These are phyloP conservation scores for Odontophorus gujanensis DNA, from an alignment of 2,113 vertebrate genomes.

Conservation along the genomic window DNA sequence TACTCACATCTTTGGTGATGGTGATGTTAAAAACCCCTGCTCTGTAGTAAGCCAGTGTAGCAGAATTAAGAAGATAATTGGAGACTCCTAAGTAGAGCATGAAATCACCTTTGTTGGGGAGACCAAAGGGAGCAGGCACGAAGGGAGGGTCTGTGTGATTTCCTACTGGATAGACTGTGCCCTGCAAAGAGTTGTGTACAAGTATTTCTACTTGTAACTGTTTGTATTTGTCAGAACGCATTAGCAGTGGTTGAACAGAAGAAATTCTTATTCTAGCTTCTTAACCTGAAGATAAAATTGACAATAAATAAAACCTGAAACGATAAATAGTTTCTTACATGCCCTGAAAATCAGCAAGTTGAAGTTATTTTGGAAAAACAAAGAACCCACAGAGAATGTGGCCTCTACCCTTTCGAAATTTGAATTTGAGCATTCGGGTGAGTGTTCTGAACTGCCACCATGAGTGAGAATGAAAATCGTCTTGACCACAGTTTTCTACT, in stretches of 20 bases:
- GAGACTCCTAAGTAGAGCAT: constrained; percentile 73
- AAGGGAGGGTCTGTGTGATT: constrained; percentile 60
- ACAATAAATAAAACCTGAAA: not conserved
- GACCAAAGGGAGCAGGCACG: constrained; percentile 33
- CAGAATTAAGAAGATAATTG: constrained; percentile 69
- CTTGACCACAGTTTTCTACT: not conserved
- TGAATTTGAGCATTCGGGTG: not conserved
- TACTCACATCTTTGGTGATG: constrained; percentile 60
- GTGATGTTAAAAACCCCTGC: constrained; percentile 58
- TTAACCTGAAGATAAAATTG: not conserved
- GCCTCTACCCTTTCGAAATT: not conserved
- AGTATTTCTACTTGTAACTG: not conserved
- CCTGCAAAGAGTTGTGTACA: constrained; percentile 52
- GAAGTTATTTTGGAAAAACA: not conserved
- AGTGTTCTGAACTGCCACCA: not conserved
- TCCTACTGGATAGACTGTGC: constrained; percentile 58
- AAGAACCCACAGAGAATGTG: not conserved
- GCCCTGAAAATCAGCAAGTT: not conserved
- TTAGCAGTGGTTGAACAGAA: not conserved
- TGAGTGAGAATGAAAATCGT: not conserved
- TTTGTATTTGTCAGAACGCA: not conserved
- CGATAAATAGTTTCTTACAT: not conserved
- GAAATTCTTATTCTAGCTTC: not conserved
- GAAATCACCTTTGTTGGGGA: constrained; percentile 46
- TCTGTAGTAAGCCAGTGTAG: constrained; percentile 69